Percentiles rank a stretch among this genome's conserved stretches.
Evolutionary conservation across 2,888 invertebrate species (phyloP).

Genomic region (Hirtodrosophila cameraria): DNA sequence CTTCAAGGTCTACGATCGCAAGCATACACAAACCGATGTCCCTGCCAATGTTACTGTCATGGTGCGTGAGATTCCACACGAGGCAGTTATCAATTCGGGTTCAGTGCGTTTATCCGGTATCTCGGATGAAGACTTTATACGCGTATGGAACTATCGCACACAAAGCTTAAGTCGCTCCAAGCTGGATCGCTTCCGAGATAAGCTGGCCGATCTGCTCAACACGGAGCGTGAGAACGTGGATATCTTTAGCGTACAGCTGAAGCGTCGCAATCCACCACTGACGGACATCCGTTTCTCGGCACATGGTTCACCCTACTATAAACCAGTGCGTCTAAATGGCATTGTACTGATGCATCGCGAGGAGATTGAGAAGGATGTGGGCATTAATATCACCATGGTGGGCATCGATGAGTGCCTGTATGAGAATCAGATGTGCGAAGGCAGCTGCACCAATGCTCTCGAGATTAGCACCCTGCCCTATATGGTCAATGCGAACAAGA

Average conservation of each 20-base stretch:
- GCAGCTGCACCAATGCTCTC: constrained; percentile 96
- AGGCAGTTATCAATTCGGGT: constrained; percentile 97
- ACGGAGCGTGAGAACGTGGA: constrained; percentile 96
- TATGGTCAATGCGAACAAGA: constrained; percentile 98
- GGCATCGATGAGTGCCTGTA: constrained; percentile 98
- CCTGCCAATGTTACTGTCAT: constrained; percentile 98
- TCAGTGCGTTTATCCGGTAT: constrained; percentile 96
- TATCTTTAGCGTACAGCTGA: constrained; percentile 96
- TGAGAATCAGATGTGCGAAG: constrained; percentile 97
- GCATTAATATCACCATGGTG: constrained; percentile 98
- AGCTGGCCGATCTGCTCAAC: constrained; percentile 93
- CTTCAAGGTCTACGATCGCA: constrained; percentile 96
- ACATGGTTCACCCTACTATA: constrained; percentile 97
- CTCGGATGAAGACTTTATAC: constrained; percentile 97
- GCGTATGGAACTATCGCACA: constrained; percentile 96
- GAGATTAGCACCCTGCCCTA: constrained; percentile 95
- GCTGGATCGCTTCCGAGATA: constrained; percentile 94
- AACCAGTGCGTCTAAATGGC: constrained; percentile 96
- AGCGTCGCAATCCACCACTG: constrained; percentile 93
- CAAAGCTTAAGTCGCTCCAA: constrained; percentile 94
- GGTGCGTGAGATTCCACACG: constrained; percentile 97
- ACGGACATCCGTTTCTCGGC: constrained; percentile 97
- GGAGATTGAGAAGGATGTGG: constrained; percentile 97
- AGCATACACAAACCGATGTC: constrained; percentile 97
- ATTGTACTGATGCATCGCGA: constrained; percentile 96